phyloP scores from a whole-genome alignment of 2,113 vertebrate species.

The Psittacula cyanocephala region DNA sequence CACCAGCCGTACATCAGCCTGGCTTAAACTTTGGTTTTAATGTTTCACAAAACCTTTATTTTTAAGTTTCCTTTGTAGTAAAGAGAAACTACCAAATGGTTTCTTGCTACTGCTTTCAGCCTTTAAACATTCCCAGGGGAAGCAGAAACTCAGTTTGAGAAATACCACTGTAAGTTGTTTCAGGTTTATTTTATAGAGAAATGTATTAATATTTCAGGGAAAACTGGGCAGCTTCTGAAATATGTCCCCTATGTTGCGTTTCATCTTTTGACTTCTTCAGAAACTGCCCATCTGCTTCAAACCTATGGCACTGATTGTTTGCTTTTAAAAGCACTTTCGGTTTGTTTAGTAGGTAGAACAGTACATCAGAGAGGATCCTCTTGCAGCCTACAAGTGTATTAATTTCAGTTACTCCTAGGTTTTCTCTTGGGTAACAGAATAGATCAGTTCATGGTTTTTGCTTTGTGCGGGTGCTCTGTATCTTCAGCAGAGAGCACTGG shows the following conservation, averaged over 20 bases:
- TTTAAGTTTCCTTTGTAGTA: constrained; percentile 26
- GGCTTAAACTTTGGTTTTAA: not conserved
- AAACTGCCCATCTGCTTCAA: not conserved
- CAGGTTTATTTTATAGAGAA: not conserved
- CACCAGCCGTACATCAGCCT: not conserved
- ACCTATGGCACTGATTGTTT: not conserved
- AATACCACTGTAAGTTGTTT: not conserved
- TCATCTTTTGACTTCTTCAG: not conserved
- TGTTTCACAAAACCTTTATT: not conserved
- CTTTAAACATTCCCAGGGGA: constrained; percentile 12
- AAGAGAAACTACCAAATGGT: not conserved
- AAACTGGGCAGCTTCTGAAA: not conserved
- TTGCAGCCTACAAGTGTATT: not conserved
- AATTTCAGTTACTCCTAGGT: not conserved
- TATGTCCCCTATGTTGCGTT: not conserved
- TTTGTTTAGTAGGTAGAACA: not conserved
- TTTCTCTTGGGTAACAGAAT: not conserved
- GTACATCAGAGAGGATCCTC: not conserved
- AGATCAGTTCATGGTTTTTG: not conserved
- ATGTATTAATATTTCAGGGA: constrained; percentile 20
- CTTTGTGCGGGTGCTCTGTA: not conserved
- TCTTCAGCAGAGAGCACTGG: not conserved
- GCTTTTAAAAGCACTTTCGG: not conserved
- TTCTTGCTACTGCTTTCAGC: constrained; percentile 29
- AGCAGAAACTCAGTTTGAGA: constrained; percentile 3